Percentiles rank a stretch among this genome's conserved stretches.
These are phyloP conservation scores for Myrmecobius fasciatus DNA, from an alignment of 2,113 vertebrate species.

Conservation along the genomic window DNA sequence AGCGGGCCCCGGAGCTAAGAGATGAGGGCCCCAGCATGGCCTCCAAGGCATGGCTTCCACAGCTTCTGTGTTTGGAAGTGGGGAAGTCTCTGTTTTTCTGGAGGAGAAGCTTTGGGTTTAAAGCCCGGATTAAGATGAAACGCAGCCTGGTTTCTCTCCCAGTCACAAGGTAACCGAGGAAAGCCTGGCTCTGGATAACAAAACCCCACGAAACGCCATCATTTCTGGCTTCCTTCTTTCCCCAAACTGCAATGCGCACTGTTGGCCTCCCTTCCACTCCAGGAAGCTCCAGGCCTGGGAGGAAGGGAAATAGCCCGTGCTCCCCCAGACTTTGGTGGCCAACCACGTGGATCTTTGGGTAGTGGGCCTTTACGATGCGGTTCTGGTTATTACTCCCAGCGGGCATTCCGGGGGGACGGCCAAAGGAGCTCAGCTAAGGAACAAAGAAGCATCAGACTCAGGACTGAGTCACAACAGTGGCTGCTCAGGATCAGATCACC, in stretches of 20 bases:
- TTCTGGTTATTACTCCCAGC: no score
- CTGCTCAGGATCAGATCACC: no score
- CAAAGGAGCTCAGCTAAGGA: not conserved
- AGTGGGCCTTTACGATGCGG: no score
- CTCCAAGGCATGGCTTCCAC: not conserved
- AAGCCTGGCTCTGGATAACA: not conserved
- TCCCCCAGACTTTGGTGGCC: not conserved
- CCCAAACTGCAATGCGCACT: not conserved
- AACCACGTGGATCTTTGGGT: no score
- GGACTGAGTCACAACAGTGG: not conserved
- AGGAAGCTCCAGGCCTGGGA: not conserved
- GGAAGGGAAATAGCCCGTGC: no score
- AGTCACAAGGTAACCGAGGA: not conserved
- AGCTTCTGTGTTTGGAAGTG: not conserved
- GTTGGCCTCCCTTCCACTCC: not conserved
- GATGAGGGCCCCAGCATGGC: not conserved
- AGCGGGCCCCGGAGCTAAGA: not conserved
- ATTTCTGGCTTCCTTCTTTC: not conserved
- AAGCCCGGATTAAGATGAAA: not conserved
- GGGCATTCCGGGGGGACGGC: not conserved
- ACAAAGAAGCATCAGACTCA: not conserved
- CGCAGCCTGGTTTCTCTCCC: not conserved
- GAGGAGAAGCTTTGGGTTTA: not conserved
- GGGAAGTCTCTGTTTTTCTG: no score
- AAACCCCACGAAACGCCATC: not conserved